These are phyloP conservation scores for Menidia menidia DNA, from an alignment of 2,797 vertebrate species.

Conservation along the genomic window DNA sequence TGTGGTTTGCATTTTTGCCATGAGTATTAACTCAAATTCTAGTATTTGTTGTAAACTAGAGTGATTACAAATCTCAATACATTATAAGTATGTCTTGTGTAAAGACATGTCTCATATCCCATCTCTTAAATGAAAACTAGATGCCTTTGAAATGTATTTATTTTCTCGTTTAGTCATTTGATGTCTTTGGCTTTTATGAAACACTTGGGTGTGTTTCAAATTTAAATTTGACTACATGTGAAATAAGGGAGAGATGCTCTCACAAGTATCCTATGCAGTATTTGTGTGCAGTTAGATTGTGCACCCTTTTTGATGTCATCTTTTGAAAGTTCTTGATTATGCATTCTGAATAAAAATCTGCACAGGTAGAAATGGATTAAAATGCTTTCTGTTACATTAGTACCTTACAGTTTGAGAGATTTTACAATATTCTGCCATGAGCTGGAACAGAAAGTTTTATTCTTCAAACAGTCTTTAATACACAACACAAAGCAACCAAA, in stretches of 20 bases:
- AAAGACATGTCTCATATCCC: slow-evolving; percentile 8
- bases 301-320: slow-evolving; percentile 14
- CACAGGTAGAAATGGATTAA: slow-evolving; percentile 57
- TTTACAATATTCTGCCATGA: background rate
- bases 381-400: slow-evolving; percentile 25
- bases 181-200: slow-evolving; percentile 6
- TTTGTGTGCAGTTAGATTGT: slow-evolving; percentile 47
- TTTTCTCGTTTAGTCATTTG: slow-evolving; percentile 46
- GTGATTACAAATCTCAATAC: slow-evolving; percentile 26
- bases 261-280: slow-evolving; percentile 44
- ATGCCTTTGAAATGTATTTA: slow-evolving; percentile 48
- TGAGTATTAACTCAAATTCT: slow-evolving; percentile 26
- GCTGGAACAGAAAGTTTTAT: slow-evolving; percentile 10
- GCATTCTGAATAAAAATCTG: slow-evolving; percentile 34
- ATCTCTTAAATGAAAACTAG: slow-evolving; percentile 11
- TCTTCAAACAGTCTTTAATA: background rate
- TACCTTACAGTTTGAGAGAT: background rate
- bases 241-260: slow-evolving; percentile 33
- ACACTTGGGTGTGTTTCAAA: slow-evolving; percentile 37
- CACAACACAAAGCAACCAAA: background rate
- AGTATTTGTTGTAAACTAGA: slow-evolving; percentile 8
- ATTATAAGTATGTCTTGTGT: slow-evolving; percentile 32
- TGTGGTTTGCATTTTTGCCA: slow-evolving; percentile 15
- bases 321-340: slow-evolving; percentile 28
- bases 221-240: slow-evolving; percentile 49